Evolutionary conservation across 2,888 invertebrate genomes (phyloP).

Genomic region (Pterobdella sp.): DNA sequence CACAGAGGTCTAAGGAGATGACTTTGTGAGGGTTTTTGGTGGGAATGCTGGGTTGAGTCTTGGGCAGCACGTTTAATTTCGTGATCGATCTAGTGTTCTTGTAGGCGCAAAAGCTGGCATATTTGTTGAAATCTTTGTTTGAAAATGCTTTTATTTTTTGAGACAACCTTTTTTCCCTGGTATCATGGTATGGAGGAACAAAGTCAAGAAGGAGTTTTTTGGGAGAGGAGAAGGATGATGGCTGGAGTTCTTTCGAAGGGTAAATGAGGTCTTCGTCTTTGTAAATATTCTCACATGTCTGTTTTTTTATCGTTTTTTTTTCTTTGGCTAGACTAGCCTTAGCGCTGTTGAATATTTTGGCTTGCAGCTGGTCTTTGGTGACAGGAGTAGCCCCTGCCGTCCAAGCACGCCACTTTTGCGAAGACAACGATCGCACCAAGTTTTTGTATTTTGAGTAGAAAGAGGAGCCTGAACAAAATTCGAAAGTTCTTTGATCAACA

Average conservation of each 20-base stretch:
- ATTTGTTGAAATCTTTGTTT: no score
- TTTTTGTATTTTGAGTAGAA: slow-evolving; percentile 26
- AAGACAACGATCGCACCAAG: slow-evolving; percentile 12
- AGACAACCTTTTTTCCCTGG: neutral
- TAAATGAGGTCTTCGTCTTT: neutral
- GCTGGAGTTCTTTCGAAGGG: neutral
- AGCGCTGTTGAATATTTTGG: neutral
- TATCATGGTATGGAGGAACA: no score
- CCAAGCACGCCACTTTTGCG: slow-evolving; percentile 4
- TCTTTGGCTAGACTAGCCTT: neutral
- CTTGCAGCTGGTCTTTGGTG: slow-evolving; percentile 7
- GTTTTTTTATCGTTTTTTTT: neutral
- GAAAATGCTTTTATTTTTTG: no score
- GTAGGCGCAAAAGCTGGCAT: no score
- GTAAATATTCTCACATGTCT: neutral
- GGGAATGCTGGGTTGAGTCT: neutral
- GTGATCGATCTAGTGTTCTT: neutral
- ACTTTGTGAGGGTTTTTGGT: neutral
- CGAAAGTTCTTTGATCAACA: slow-evolving; percentile 17
- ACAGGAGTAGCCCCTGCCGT: slow-evolving; percentile 1
- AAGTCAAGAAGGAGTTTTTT: neutral
- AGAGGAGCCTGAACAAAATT: slow-evolving; percentile 9
- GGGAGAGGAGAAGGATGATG: neutral
- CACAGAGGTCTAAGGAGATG: neutral
- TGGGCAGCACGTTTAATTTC: neutral